phyloP scores from a whole-genome alignment of 2,797 vertebrate species.

The Phataginus tricuspis region DNA sequence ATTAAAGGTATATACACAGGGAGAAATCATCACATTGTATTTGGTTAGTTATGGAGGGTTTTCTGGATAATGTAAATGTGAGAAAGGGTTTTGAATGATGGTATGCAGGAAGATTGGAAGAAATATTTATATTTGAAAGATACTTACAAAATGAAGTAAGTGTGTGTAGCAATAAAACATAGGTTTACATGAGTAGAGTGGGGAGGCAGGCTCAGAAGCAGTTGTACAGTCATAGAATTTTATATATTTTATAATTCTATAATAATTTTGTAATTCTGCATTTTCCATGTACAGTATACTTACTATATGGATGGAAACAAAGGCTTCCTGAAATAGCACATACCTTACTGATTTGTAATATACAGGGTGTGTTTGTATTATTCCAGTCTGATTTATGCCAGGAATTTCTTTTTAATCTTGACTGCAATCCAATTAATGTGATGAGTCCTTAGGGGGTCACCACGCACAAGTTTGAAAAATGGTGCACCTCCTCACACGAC shows the following conservation, averaged over 20 bases:
- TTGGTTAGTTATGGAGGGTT: neutral
- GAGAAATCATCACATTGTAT: neutral
- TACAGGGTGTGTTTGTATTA: neutral
- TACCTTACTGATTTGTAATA: neutral
- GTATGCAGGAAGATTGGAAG: neutral
- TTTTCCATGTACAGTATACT: neutral
- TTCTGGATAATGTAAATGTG: neutral
- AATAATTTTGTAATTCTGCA: neutral
- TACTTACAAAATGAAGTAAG: neutral
- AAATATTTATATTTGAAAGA: constrained; percentile 12
- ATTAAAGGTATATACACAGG: neutral
- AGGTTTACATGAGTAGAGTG: neutral
- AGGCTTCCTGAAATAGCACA: neutral
- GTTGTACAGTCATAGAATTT: neutral
- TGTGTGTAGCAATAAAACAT: neutral
- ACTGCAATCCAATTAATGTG: neutral
- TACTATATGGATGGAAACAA: neutral
- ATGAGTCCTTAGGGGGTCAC: neutral
- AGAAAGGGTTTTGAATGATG: neutral
- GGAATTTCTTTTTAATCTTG: neutral
- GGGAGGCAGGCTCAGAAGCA: neutral
- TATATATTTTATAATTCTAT: neutral
- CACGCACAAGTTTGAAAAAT: neutral
- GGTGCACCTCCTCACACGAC: neutral
- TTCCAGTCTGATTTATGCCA: neutral